These are phyloP conservation scores for Halcyon malimbica DNA, from an alignment of 2,113 vertebrate genomes.

Conservation along the genomic window DNA sequence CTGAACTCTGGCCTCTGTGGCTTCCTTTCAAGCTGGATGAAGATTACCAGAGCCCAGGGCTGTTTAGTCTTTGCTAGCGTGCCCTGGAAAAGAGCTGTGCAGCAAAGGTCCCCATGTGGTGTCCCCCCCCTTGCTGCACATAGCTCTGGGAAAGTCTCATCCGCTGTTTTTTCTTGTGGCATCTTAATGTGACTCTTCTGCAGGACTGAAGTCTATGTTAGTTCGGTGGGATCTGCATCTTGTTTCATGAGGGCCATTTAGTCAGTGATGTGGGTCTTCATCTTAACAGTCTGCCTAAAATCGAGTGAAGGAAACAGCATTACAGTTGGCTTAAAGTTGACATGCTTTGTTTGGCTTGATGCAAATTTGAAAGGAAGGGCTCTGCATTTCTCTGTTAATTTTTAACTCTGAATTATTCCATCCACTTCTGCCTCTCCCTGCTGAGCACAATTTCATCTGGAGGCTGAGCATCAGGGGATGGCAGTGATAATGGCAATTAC, in stretches of 20 bases:
- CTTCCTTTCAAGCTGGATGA: constrained; percentile 11
- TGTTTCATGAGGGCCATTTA: neutral
- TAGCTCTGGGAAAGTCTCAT: neutral
- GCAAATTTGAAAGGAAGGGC: neutral
- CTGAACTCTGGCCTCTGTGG: neutral
- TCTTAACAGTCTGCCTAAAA: neutral
- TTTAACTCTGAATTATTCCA: neutral
- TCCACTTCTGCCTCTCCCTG: neutral
- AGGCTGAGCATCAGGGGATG: neutral
- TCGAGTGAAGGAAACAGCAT: neutral
- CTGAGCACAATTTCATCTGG: neutral
- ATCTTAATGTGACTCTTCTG: neutral
- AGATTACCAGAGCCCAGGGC: neutral
- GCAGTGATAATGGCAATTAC: neutral
- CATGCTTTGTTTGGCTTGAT: neutral
- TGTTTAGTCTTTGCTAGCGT: neutral
- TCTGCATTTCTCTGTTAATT: neutral
- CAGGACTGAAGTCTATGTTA: neutral
- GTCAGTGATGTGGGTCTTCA: neutral
- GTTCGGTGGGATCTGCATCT: neutral
- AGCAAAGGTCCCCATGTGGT: neutral
- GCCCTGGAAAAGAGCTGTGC: neutral
- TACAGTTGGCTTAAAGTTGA: neutral
- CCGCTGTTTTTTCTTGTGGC: neutral
- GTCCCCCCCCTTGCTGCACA: neutral